Base-by-base conservation (phyloP, 2,797 vertebrate genomes). In the Notoglanidium macrostoma region DNA sequence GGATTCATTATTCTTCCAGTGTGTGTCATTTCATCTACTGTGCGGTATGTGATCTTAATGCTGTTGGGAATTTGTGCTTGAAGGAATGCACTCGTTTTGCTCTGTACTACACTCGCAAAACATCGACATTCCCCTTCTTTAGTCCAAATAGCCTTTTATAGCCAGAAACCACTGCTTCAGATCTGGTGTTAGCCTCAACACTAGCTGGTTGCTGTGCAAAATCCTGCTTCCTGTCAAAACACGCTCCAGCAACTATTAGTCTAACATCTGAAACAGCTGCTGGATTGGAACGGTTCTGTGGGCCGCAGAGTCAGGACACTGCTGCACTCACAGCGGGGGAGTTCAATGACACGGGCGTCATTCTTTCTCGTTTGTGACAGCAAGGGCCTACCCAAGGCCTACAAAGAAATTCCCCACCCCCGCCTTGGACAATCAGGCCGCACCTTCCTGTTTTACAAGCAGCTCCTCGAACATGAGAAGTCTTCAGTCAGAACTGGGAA, bases 161-260 rank as follows among this genome's bases (percentile, higher is more conserved):
- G 83, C 44, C 74, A 86, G 51, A 72, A 83, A 76, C 61, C 79
- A 35, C 32, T 80, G 78, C 35, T 81, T 81, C 78, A n/a, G 57
- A 63, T 44, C 57, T 46, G 57, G 72, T 93, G 93, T 78, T 63
- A 40, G 46, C 35, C 81, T 59, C 40, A 79, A 19, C 8, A 70
- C 26, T 67, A 70, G 44, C 76, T 23, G 54, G 46, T 11, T 77
- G 54, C 65, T 51, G 67, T 35, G 49, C 63, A 55, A 85, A 88
- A 55, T 65, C n/a, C 73, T 83, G 65, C 72, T 57, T 63, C 61
- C 89, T 73, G 77, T 86, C 61, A 85, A 79, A 86, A 70, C 68
- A 46, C 29, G 46, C 67, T 67, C 85, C 51, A 70, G n/a, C 65
- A 79, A 55, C 21, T 17, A 88, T 78, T 70, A 87, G 65, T 63